A percentile compares a stretch with the other conserved stretches of the same genome.
These are phyloP conservation scores for Epinephelus lanceolatus DNA, from an alignment of 2,113 vertebrate genomes.

Conservation along the genomic window DNA sequence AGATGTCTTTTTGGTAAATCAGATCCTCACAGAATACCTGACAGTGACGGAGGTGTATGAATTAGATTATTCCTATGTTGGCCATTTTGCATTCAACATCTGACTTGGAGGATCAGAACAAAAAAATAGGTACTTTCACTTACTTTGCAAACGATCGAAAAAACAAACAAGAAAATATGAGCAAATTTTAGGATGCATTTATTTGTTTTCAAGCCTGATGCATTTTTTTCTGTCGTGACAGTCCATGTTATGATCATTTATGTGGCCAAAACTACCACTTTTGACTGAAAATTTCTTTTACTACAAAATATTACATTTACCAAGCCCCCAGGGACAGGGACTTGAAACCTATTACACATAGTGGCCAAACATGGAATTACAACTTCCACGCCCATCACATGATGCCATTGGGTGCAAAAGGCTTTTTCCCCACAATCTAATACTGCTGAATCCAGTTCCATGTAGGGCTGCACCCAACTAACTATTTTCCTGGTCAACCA, in stretches of 20 bases:
- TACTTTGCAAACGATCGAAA: constrained; percentile 2
- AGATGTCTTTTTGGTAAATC: constrained; percentile 25
- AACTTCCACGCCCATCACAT: no score
- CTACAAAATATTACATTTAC: not conserved
- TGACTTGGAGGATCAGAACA: not conserved
- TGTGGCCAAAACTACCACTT: not conserved
- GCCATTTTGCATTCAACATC: constrained; percentile 13
- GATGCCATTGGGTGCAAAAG: no score
- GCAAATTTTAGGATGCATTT: not conserved
- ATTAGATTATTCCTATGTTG: not conserved
- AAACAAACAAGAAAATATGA: not conserved
- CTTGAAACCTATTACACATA: no score
- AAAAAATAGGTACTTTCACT: not conserved
- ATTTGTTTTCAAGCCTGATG: not conserved
- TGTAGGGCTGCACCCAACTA: no score
- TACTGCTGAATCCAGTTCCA: no score
- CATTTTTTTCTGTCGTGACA: not conserved
- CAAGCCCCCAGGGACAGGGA: no score
- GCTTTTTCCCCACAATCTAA: no score
- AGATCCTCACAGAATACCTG: constrained; percentile 20
- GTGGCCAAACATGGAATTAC: no score
- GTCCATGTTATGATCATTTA: no score
- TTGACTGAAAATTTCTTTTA: not conserved
- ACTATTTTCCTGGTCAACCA: no score
- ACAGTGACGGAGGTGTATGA: not conserved